Conservation (phyloP, 2,797 vertebrate species). For the Acipenser ruthenus region DNA sequence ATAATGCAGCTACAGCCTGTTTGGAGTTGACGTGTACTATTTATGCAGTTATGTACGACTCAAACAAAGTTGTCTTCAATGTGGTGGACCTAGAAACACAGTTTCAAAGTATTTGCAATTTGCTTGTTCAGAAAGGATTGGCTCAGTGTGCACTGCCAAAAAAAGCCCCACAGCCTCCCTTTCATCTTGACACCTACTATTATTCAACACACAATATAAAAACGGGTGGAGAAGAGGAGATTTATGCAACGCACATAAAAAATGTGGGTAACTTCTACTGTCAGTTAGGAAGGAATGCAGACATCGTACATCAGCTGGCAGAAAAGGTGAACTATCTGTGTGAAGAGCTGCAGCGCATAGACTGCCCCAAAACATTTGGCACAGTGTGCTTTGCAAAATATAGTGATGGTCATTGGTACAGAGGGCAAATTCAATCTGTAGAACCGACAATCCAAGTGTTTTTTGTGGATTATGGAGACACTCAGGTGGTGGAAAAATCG, state of each 20-base stretch:
- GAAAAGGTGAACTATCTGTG: conserved; percentile 51
- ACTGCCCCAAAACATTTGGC: conserved; percentile 44
- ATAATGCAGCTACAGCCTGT: conserved; percentile 41
- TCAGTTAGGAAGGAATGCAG: conserved; percentile 67
- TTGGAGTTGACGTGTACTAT: conserved; percentile 75
- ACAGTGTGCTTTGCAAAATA: conserved; percentile 81
- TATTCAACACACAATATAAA: conserved; percentile 79
- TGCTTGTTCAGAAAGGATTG: conserved; percentile 56
- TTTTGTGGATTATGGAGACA: conserved; percentile 93
- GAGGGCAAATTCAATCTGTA: conserved; percentile 62
- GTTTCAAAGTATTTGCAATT: conserved; percentile 73
- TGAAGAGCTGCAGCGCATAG: conserved; percentile 38
- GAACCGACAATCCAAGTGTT: conserved; percentile 59
- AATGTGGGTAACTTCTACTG: conserved; percentile 74
- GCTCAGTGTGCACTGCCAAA: conserved; percentile 46
- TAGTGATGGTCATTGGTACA: conserved; percentile 79
- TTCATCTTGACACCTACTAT: conserved; percentile 74
- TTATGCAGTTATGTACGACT: conserved; percentile 73
- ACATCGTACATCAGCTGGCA: conserved; percentile 56
- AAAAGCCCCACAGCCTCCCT: conserved; percentile 45
- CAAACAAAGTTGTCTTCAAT: conserved; percentile 65
- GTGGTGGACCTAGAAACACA: conserved; percentile 86
- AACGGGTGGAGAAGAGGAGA: conserved; percentile 73
- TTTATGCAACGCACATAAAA: conserved; percentile 70
- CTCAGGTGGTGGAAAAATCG: conserved; percentile 52